Evolutionary conservation across 2,113 vertebrate species (phyloP), one percentile per base, ranked within the genome.

Genomic region (Hippopotamus amphibius): DNA sequence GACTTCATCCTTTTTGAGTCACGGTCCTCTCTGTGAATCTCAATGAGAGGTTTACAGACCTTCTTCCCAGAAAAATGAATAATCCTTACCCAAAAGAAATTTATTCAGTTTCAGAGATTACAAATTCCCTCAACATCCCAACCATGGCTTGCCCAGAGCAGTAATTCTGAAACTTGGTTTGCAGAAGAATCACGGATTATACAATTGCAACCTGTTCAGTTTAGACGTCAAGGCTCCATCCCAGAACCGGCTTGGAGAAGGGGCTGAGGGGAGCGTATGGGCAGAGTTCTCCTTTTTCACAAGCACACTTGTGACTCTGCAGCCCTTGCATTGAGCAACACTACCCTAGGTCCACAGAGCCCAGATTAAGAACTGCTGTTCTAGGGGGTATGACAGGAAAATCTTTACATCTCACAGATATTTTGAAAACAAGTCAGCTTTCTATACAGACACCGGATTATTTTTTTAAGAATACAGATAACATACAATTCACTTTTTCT

Each of bases 151-250:
- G 55, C 63, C 69, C 46, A 28, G 6, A 55, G 66, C 55, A 77
- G 53, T 66, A 91, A 91, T 84, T 84, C 83, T 81, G 55, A 94
- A 90, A 84, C 50, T 24, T 88, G 33, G 12, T 92, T 96, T 90
- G 80, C 55, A 69, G 57, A 92, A 89, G 84, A 86, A 83, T 94
- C 53, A 91, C 1, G 1, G 15, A 72, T 80, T 19, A 55, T 21
- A 80, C 50, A 46, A 17, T 85, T 95, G 24, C 59, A 61, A 11
- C 50, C 57, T 80, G 41, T 48, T 89, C 41, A 90, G 82, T 50
- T 82, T 28, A 91, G 71, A 95, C 0, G 37, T 33, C 8, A 71
- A 59, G 65, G 71, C 46, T 95, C 72, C 61, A 82, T 61, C 30
- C 15, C 33, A 92, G 79, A 66, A 77, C 43, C 46, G 96, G 43